Evolutionary conservation across 1,140 invertebrate species (phyloP).

Genomic region (Eurytemora carolleeae): DNA sequence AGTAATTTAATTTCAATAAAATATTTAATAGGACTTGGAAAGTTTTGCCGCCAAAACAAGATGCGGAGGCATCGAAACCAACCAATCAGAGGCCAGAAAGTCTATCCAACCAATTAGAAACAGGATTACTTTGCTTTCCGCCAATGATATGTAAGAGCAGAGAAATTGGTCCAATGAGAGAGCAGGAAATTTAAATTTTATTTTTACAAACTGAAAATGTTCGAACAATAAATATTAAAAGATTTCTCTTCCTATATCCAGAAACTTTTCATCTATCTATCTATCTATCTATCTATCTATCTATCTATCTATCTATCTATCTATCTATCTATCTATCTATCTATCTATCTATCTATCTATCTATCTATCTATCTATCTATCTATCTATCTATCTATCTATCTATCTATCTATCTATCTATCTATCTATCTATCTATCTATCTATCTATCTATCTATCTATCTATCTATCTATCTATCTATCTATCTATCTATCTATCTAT

Average conservation of each 20-base stretch:
- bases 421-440: neutral
- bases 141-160: neutral
- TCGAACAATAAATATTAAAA: neutral
- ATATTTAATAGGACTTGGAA: no score
- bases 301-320: neutral
- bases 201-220: no score
- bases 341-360: neutral
- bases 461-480: no score
- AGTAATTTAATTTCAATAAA: no score
- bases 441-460: neutral
- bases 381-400: neutral
- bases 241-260: neutral
- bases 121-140: neutral
- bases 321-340: neutral
- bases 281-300: neutral
- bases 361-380: neutral
- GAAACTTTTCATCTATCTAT: neutral
- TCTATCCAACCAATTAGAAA: no score
- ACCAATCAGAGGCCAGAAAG: no score
- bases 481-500: no score
- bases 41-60: no score
- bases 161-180: neutral
- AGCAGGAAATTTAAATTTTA: no score
- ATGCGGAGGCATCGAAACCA: no score
- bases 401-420: neutral